phyloP scores from a whole-genome alignment of 2,797 vertebrate species.

The Sebastolobus alascanus region DNA sequence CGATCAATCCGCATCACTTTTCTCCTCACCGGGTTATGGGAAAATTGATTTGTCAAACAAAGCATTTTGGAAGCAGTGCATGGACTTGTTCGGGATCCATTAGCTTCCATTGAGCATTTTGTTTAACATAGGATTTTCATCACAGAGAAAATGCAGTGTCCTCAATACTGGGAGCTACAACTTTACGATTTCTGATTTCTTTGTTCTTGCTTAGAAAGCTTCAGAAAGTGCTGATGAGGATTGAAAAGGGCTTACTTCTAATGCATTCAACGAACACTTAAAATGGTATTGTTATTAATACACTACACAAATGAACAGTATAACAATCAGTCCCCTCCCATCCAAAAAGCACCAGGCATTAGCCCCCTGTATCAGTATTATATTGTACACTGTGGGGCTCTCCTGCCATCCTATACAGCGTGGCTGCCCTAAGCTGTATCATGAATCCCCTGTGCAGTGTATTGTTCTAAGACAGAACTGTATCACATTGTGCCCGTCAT shows the following conservation, averaged over 20 bases:
- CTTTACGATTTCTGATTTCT: slow-evolving; percentile 83
- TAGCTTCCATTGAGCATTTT: slow-evolving; percentile 86
- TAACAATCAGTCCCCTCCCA: slow-evolving; percentile 26
- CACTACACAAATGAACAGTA: slow-evolving; percentile 8
- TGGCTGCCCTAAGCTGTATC: slow-evolving; percentile 70
- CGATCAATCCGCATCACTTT: slow-evolving; percentile 87
- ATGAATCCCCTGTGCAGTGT: slow-evolving; percentile 77
- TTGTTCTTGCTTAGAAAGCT: slow-evolving; percentile 76
- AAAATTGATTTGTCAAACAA: slow-evolving; percentile 89
- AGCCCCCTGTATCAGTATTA: slow-evolving; percentile 55
- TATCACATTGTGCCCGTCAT: slow-evolving; percentile 86
- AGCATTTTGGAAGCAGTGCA: slow-evolving; percentile 85
- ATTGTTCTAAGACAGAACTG: slow-evolving; percentile 81
- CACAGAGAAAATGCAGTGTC: slow-evolving; percentile 84
- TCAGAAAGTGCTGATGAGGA: slow-evolving; percentile 77
- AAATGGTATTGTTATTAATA: slow-evolving; percentile 1
- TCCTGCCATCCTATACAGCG: slow-evolving; percentile 69
- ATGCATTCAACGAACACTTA: slow-evolving; percentile 5
- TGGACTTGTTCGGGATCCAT: slow-evolving; percentile 84
- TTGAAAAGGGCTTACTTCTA: slow-evolving; percentile 44
- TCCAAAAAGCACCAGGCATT: slow-evolving; percentile 43
- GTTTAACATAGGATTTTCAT: slow-evolving; percentile 87
- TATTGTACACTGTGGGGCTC: slow-evolving; percentile 59
- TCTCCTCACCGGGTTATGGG: slow-evolving; percentile 87
- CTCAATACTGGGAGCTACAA: slow-evolving; percentile 82